Base-by-base conservation (phyloP, 2,797 vertebrate genomes). In the Otolemur crassicaudatus region DNA sequence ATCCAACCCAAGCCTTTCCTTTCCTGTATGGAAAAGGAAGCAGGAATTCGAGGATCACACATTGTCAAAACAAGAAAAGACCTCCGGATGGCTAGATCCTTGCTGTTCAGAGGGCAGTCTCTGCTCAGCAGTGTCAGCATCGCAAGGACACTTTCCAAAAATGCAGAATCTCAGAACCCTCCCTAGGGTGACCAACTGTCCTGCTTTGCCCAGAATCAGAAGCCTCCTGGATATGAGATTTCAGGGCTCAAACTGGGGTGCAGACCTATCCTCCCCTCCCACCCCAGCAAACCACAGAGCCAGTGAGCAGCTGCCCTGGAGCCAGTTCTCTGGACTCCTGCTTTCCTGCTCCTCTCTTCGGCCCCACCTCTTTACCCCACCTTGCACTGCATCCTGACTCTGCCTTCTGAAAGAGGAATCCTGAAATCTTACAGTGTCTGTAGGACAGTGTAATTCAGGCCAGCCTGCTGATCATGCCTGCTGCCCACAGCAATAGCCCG, bases 351-450 rank as follows among this genome's bases (percentile, higher is more conserved):
- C 53, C 13, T 49, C 31, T 82, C 60, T 75, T 31, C 65, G 65
- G 34, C 7, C 9, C 29, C 7, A 2, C 23, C 67, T 25, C 88
- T 65, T 53, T 16, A 53, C n/a, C 27, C 17, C 0, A 4, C 34
- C n/a, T 60, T 12, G 34, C 34, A 20, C 17, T 19, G 58, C 11
- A 0, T 84, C 37, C 40, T 0, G 0, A 16, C 27, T 84, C 5
- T 37, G 63, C 69, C 69, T 67, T 46, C 76, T 60, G 23, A 34
- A 37, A 58, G 23, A 61, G 58, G 58, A 80, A 25, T 13, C n/a
- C 61, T 34, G 25, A 58, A 23, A 25, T 77, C 53, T 77, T 25
- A 20, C 60, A 34, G 22, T 61, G 5, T 83, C 80, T 87, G 14
- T 3, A 53, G 46, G 58, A 49, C 22, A 43, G 77, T 22, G 1